Base-by-base conservation (phyloP, 2,888 invertebrate species). In the Apamea monoglypha region DNA sequence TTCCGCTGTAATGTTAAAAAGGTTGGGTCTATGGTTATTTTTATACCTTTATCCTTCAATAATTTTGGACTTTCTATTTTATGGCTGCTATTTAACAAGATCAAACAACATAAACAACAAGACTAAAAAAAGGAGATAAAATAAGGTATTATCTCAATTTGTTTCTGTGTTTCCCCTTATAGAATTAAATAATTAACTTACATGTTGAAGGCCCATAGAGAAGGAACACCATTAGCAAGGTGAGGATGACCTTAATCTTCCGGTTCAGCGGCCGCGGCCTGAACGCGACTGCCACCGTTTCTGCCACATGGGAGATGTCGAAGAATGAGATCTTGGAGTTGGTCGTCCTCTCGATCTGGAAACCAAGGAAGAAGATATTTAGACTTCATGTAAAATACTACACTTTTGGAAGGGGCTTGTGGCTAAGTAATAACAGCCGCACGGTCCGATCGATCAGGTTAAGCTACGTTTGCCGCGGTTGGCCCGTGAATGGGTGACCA, bases 301-400 rank as follows among this genome's bases (percentile, higher is more conserved):
- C 97, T 1, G 91, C 85, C 1, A 97, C 95, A 92, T 98, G 98
- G 32, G 97, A 97, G 25, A 98, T 93, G 89, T 98, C 97, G 93
- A 98, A 98, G 94, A 99, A 98, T 80, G 98, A 98, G 1, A 95
- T 94, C 0, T 93, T 92, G 2, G 86, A 73, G 61, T 86, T 89
- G 14, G 89, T 87, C 10, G 89, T 83, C 16, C 96, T 92, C 80
- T 95, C 94, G 80, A 96, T 93, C 96, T 96, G 95, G 47, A 92
- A 93, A 47, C 8, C 63, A 80, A 4, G 10, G 7, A 18, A 47
- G 40, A 64, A 21, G 1, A 29, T 14, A 4, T 18, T n/a, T 47
- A 47, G 32, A 74, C 18, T 29, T 16, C 6, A 44, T 25, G 32
- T n/a, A n/a, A 40, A 67, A n/a, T 40, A 56, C n/a, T 56, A 25